Conservation (phyloP, 2,797 vertebrate species). For the Leucoraja ocellata region DNA sequence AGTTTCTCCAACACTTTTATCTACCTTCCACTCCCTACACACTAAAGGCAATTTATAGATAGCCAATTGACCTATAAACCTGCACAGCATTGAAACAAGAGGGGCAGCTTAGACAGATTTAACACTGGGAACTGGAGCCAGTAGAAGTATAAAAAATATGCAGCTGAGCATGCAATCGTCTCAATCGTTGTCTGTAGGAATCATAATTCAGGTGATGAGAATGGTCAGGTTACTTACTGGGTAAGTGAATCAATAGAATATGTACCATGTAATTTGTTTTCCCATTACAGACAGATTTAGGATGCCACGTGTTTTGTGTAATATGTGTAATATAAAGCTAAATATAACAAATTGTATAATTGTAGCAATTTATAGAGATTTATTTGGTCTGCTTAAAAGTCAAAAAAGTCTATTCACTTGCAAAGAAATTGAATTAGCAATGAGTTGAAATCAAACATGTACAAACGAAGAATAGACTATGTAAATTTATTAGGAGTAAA, state of each 20-base stretch:
- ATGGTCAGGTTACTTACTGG: background rate
- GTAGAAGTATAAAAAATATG: background rate
- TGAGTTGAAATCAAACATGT: background rate
- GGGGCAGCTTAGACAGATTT: background rate
- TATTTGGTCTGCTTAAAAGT: background rate
- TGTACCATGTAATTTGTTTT: background rate
- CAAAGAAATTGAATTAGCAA: background rate
- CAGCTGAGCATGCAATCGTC: too few species aligned
- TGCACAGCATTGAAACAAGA: too few species aligned
- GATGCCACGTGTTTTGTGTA: background rate
- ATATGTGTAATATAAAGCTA: constrained; percentile 27
- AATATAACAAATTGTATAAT: background rate
- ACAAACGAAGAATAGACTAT: background rate
- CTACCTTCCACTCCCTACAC: too few species aligned
- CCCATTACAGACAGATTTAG: background rate
- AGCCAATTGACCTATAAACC: too few species aligned
- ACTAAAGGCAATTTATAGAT: too few species aligned
- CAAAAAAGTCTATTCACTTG: background rate
- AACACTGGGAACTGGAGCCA: background rate
- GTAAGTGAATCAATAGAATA: background rate
- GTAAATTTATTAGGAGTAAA: background rate
- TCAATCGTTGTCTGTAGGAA: background rate
- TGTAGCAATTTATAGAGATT: constrained; percentile 24
- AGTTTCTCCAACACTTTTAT: too few species aligned
- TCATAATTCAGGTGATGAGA: background rate